These are phyloP conservation scores for Schizothorax lantsangensis DNA, from an alignment of 2,797 vertebrate genomes.

Conservation along the genomic window DNA sequence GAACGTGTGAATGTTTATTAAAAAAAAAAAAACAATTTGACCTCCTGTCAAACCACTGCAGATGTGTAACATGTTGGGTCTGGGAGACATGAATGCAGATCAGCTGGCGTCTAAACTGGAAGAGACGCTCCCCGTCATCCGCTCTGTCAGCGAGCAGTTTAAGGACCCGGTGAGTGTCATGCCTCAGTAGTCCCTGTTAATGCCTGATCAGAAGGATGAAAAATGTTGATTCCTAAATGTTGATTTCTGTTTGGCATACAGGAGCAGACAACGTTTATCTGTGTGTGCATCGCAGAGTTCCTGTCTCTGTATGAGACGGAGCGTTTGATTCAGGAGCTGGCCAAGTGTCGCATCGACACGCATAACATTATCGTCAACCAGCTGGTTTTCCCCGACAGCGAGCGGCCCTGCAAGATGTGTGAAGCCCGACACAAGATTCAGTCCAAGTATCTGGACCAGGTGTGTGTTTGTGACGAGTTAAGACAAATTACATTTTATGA, in stretches of 20 bases:
- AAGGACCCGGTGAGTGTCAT: constrained; percentile 89
- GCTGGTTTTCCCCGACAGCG: constrained; percentile 88
- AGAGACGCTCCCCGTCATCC: constrained; percentile 93
- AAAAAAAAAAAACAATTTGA: too few species aligned
- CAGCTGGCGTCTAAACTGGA: constrained; percentile 95
- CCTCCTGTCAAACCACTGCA: constrained; percentile 60
- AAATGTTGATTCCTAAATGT: neutral
- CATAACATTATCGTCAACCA: constrained; percentile 98
- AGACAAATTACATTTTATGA: neutral
- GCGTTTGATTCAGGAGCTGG: constrained; percentile 93
- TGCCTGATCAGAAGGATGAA: neutral
- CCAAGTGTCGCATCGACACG: constrained; percentile 94
- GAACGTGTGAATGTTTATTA: neutral
- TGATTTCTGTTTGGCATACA: constrained; percentile 60
- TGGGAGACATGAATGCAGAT: constrained; percentile 97
- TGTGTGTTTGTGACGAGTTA: constrained; percentile 58
- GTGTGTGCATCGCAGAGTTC: constrained; percentile 95
- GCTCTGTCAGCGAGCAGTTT: constrained; percentile 96
- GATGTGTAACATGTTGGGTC: constrained; percentile 98
- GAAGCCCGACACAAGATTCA: constrained; percentile 96
- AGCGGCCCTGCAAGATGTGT: constrained; percentile 93
- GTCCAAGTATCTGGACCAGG: constrained; percentile 97
- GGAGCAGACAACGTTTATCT: constrained; percentile 97
- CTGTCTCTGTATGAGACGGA: constrained; percentile 95
- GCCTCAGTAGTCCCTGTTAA: neutral